Evolutionary conservation across 92 coral and sea anemone species (phyloP), one percentile per base, ranked within the genome.

Genomic region (Porites rus): DNA sequence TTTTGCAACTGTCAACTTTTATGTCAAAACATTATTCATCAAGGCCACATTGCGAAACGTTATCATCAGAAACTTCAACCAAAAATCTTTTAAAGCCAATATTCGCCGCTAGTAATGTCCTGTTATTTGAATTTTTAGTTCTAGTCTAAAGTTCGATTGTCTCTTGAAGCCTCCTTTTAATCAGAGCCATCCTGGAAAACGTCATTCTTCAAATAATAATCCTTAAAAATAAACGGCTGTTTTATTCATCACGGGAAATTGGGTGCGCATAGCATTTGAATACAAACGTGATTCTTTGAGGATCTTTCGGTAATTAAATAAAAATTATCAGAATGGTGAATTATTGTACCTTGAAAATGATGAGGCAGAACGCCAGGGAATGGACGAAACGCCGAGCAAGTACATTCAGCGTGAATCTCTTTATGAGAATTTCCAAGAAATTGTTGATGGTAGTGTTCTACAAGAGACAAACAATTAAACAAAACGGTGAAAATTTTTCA

Each of bases 361-460:
- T 90, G 91, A 25, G 98, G 93, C 72, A 91, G 46, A 64, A 65
- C 76, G 69, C 91, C 93, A 17, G 91, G 65, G 86, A 97, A 97
- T 8, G 99, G 99, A 3, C 96, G 93, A 76, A 97, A 97, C 38
- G 99, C 99, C 10, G 99, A 95, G 69, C 99, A 97, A 46, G 99
- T 94, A 64, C 99, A 97, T 72, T 97, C 94, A 51, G 93, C 84
- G 69, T 91, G 98, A 58, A 90, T 74, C 1, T 94, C 96, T 51
- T 85, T 88, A 8, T 91, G 80, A 19, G 92, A 88, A 8, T 84
- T 72, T 17, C 88, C 87, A 54, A 91, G 78, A 77, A 79, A 88
- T 38, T 81, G 67, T 0, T 79, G 74, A 19, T 85, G 94, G 59
- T 85, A 94, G 4, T 67, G 75, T 24, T 90, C 95, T 94, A 74